Conservation (phyloP, 2,113 vertebrate genomes). For the Psammodynastes pulverulentus region DNA sequence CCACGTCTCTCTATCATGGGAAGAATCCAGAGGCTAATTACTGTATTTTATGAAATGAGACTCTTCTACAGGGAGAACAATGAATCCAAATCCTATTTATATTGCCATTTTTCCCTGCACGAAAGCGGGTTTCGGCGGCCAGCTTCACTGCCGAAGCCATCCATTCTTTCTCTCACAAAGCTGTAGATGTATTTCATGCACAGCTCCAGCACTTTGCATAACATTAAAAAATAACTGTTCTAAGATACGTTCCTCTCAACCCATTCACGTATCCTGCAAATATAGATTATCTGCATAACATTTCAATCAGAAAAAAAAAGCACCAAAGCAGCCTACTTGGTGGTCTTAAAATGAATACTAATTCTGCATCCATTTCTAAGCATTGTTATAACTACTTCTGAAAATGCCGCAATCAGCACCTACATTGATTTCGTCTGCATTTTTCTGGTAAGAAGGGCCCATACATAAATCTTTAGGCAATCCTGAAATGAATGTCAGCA, state of each 20-base stretch:
- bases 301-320: slow-evolving; percentile 28
- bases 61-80: not conserved
- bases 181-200: slow-evolving; percentile 50
- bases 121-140: slow-evolving; percentile 46
- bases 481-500: slow-evolving; percentile 56
- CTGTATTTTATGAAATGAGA: not conserved
- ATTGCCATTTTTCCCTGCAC: slow-evolving; percentile 42
- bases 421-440: slow-evolving; percentile 19
- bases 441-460: slow-evolving; percentile 44
- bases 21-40: not conserved
- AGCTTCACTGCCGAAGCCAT: slow-evolving; percentile 57
- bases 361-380: slow-evolving; percentile 36
- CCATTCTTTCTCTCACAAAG: slow-evolving; percentile 52
- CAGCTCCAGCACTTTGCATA: slow-evolving; percentile 48
- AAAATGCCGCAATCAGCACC: slow-evolving; percentile 24
- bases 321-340: slow-evolving; percentile 22
- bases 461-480: slow-evolving; percentile 36
- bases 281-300: slow-evolving; percentile 48
- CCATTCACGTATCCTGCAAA: slow-evolving; percentile 22
- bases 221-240: slow-evolving; percentile 40
- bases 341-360: slow-evolving; percentile 31
- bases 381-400: slow-evolving; percentile 5
- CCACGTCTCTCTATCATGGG: not conserved
- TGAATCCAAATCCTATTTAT: slow-evolving; percentile 37
- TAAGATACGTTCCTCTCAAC: not conserved